phyloP scores from a whole-genome alignment of 2,888 invertebrate genomes.

The Agapetus fuscipes region DNA sequence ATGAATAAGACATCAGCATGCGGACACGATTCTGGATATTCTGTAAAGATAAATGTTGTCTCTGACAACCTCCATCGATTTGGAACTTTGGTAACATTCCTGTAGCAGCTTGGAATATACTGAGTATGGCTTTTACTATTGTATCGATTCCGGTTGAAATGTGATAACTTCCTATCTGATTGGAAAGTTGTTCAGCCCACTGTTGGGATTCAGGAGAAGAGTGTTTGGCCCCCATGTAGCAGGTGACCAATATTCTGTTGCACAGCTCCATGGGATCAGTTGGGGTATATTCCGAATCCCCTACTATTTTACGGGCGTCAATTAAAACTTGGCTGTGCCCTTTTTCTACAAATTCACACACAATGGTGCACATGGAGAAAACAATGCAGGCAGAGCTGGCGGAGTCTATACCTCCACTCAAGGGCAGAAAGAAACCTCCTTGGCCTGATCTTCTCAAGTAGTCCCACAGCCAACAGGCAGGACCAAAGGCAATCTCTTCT shows the following conservation, averaged over 20 bases:
- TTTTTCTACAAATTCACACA: constrained; percentile 65
- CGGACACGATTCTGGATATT: constrained; percentile 89
- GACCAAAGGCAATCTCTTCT: constrained; percentile 82
- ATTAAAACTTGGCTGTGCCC: constrained; percentile 73
- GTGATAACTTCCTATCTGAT: constrained; percentile 60
- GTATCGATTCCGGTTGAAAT: constrained; percentile 76
- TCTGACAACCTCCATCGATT: constrained; percentile 72
- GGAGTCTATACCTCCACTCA: constrained; percentile 97
- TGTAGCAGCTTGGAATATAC: constrained; percentile 76
- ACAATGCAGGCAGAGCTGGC: constrained; percentile 91
- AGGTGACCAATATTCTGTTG: constrained; percentile 80
- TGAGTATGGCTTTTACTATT: constrained; percentile 75
- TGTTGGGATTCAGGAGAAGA: constrained; percentile 83
- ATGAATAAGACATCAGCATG: constrained; percentile 94
- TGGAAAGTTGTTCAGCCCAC: constrained; percentile 65
- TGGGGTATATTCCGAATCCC: constrained; percentile 76
- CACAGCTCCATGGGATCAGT: constrained; percentile 77
- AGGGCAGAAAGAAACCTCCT: constrained; percentile 92
- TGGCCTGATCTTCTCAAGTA: constrained; percentile 85
- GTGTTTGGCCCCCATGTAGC: constrained; percentile 96
- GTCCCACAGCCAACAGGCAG: constrained; percentile 99
- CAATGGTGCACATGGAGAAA: constrained; percentile 86
- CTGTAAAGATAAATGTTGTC: constrained; percentile 92
- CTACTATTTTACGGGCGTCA: constrained; percentile 78
- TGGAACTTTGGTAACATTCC: constrained; percentile 76